phyloP scores from a whole-genome alignment of 2,113 vertebrate species.

The Galeopterus variegatus region DNA sequence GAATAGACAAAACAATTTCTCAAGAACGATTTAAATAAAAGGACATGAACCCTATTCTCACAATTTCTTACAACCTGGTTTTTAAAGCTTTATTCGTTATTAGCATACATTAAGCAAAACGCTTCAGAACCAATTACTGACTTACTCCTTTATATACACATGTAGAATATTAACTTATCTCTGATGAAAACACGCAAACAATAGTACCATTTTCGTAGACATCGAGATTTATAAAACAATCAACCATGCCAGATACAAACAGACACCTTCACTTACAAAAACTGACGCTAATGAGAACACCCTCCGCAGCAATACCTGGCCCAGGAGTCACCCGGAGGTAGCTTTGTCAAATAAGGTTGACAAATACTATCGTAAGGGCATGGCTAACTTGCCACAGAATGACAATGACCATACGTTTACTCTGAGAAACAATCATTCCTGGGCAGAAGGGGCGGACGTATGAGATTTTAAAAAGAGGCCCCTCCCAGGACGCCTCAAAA shows the following conservation, averaged over 20 bases:
- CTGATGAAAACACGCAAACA: background rate
- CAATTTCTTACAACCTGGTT: background rate
- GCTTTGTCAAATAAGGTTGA: background rate
- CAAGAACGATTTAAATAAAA: background rate
- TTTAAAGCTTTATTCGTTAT: conserved; percentile 50
- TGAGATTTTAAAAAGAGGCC: background rate
- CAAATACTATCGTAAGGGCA: background rate
- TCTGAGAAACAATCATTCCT: background rate
- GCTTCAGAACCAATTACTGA: background rate
- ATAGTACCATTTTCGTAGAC: background rate
- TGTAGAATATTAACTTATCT: background rate
- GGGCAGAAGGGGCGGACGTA: background rate
- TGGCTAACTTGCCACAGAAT: background rate
- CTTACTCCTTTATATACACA: background rate
- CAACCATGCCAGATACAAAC: background rate
- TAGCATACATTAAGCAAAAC: background rate
- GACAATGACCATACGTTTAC: background rate
- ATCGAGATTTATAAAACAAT: background rate
- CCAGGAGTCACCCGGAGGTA: background rate
- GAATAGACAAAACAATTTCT: conserved; percentile 41
- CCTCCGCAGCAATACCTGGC: background rate
- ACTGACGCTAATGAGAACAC: background rate
- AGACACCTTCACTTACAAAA: conserved; percentile 2
- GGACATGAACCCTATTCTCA: background rate
- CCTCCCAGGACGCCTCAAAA: background rate